Percentiles rank a stretch among this genome's conserved stretches.
Conservation (phyloP, 2,888 invertebrate species). For the Harpalus rubripes region DNA sequence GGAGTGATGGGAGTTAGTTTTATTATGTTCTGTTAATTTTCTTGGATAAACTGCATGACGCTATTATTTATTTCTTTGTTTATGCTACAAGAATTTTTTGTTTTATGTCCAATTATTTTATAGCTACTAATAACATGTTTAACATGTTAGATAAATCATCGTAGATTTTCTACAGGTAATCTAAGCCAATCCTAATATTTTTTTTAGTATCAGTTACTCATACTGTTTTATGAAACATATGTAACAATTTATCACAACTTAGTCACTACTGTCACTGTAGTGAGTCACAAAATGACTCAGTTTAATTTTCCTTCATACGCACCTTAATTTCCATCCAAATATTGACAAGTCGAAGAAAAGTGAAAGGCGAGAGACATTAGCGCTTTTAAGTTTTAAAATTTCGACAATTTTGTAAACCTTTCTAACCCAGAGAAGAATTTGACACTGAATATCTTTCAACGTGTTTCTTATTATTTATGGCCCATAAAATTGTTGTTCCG, state of each 20-base stretch:
- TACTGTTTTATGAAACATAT: constrained; percentile 29
- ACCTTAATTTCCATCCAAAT: constrained; percentile 16
- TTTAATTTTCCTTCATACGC: constrained; percentile 7
- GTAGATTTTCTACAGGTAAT: background rate
- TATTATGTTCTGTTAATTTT: too few species aligned
- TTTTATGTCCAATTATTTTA: background rate
- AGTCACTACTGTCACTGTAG: too few species aligned
- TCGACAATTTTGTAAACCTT: constrained; percentile 28
- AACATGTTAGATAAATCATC: background rate
- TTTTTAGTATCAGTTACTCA: constrained; percentile 43
- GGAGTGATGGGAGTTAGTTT: too few species aligned
- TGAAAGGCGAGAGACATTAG: constrained; percentile 4
- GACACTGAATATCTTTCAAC: constrained; percentile 49
- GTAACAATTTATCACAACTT: constrained; percentile 26
- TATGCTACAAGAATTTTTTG: too few species aligned
- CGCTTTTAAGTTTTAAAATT: background rate
- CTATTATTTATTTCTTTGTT: too few species aligned
- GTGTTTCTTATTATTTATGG: constrained; percentile 64
- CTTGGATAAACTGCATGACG: too few species aligned
- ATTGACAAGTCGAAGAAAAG: constrained; percentile 24
- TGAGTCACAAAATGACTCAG: constrained; percentile 41
- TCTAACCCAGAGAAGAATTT: constrained; percentile 33
- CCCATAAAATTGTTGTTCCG: constrained; percentile 59
- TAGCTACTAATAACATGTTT: background rate
- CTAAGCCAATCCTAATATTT: constrained; percentile 13